Evolutionary conservation across 2,888 invertebrate species (phyloP).

Genomic region (Tolmerus cingulatus): DNA sequence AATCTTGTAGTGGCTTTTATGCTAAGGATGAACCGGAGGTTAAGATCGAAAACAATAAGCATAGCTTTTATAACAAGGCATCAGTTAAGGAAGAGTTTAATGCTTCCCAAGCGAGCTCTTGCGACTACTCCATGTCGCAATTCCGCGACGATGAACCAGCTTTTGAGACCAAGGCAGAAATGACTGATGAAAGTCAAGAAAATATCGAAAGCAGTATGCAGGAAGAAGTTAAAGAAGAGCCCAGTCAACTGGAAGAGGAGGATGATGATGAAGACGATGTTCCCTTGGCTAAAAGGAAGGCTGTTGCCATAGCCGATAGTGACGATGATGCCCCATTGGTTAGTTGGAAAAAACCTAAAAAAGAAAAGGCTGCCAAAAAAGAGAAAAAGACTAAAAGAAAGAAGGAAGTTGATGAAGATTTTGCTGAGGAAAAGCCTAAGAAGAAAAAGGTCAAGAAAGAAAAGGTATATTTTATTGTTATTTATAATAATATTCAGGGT

Average conservation of each 20-base stretch:
- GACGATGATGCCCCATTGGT: conserved; percentile 76
- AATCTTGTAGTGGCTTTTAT: conserved; percentile 55
- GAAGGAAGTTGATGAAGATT: conserved; percentile 68
- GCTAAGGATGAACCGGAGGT: conserved; percentile 55
- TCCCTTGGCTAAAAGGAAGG: conserved; percentile 69
- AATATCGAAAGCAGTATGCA: conserved; percentile 58
- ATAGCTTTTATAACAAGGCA: conserved; percentile 51
- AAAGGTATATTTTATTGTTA: conserved; percentile 52
- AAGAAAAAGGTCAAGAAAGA: conserved; percentile 66
- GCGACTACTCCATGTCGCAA: conserved; percentile 76
- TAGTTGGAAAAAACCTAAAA: conserved; percentile 74
- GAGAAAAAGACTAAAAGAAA: conserved; percentile 65
- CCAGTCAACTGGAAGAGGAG: conserved; percentile 18
- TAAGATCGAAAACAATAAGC: conserved; percentile 41
- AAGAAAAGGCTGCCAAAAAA: conserved; percentile 65
- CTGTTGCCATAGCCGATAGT: conserved; percentile 63
- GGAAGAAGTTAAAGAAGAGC: conserved; percentile 45
- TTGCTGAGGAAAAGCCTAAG: conserved; percentile 66
- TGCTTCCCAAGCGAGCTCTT: conserved; percentile 72
- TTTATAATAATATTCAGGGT: too few species aligned
- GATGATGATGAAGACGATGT: conserved; percentile 76
- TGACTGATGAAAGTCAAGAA: conserved; percentile 65
- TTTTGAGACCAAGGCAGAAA: conserved; percentile 65
- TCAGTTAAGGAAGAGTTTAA: conserved; percentile 59
- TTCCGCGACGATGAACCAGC: conserved; percentile 67